Conservation (phyloP, 2,113 vertebrate genomes). For the Notothenia rossii region DNA sequence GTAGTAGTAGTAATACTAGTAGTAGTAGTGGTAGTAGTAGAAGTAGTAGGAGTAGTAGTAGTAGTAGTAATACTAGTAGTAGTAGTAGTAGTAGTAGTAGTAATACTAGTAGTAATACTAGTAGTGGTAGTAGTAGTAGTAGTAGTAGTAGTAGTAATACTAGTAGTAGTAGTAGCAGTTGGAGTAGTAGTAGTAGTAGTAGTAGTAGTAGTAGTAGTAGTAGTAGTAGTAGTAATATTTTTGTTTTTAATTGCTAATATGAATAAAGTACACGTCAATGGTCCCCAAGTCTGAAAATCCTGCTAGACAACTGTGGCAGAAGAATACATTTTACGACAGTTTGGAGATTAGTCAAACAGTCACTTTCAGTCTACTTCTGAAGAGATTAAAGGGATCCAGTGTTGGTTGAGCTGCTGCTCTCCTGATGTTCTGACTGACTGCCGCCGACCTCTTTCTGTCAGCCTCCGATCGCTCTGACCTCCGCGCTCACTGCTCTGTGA, state of each 20-base stretch:
- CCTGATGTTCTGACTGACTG: constrained; percentile 25
- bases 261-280: not conserved
- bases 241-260: not conserved
- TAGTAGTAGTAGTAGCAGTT: too few relatives aligned
- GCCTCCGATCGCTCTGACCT: constrained; percentile 40
- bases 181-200: too few relatives aligned
- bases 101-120: too few relatives aligned
- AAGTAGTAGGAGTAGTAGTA: too few relatives aligned
- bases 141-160: too few relatives aligned
- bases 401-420: constrained; percentile 18
- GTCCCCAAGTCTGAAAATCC: not conserved
- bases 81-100: too few relatives aligned
- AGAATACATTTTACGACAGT: not conserved
- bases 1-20: too few relatives aligned
- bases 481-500: constrained; percentile 51
- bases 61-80: too few relatives aligned
- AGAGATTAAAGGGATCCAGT: not conserved
- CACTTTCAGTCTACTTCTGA: not conserved
- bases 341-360: not conserved
- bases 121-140: too few relatives aligned
- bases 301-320: not conserved
- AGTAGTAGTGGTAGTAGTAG: fast-evolving
- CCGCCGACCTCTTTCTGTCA: constrained; percentile 59
- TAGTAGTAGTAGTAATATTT: too few relatives aligned
- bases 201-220: too few relatives aligned